phyloP scores from a whole-genome alignment of 2,797 vertebrate genomes.

The Perodicticus potto region DNA sequence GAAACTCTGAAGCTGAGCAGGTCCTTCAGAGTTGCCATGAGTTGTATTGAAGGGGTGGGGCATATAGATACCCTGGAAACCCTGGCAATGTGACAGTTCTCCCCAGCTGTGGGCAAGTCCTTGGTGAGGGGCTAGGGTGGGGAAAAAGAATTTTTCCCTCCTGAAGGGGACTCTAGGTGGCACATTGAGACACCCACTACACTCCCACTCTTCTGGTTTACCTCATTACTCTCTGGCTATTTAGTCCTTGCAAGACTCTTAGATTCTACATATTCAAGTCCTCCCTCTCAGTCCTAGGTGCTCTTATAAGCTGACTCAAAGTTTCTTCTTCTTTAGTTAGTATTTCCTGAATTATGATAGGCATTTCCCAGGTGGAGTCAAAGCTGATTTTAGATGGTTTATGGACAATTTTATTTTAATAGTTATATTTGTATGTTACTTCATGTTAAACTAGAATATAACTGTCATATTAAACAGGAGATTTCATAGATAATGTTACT shows the following conservation, averaged over 20 bases:
- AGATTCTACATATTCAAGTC: neutral
- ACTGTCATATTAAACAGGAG: neutral
- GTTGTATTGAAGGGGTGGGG: neutral
- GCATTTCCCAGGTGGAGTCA: neutral
- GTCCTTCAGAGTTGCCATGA: neutral
- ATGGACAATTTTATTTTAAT: neutral
- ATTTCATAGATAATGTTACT: neutral
- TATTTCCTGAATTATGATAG: neutral
- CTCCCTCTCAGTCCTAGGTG: neutral
- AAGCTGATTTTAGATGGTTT: neutral
- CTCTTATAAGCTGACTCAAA: neutral
- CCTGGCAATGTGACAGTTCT: neutral
- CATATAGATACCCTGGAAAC: neutral
- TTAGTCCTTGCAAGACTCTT: neutral
- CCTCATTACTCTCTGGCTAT: neutral
- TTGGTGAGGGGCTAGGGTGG: neutral
- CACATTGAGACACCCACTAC: neutral
- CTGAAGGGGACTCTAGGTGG: neutral
- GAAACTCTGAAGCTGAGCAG: neutral
- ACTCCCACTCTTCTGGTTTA: neutral
- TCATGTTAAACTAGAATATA: conserved; percentile 19
- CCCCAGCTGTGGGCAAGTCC: neutral
- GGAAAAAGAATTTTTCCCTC: neutral
- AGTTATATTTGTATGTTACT: neutral
- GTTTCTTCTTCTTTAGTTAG: neutral